Percentiles rank a stretch among this genome's conserved stretches.
Evolutionary conservation across 2,797 vertebrate genomes (phyloP).

Genomic region (Lagorchestes hirsutus): DNA sequence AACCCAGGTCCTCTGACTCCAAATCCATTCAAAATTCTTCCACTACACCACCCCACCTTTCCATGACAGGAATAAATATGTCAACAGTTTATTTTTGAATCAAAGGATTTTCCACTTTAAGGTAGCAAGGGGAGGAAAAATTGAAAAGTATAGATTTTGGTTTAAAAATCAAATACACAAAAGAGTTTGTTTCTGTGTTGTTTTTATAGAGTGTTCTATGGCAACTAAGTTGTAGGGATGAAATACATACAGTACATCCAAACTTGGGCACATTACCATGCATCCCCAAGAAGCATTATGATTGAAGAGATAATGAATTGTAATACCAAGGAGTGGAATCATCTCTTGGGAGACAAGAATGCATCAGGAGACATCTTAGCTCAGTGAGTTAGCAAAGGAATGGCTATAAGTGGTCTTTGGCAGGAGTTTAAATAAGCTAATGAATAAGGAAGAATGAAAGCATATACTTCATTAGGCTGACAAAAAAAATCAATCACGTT

Average conservation of each 20-base stretch:
- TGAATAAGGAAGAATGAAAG: conserved; percentile 77
- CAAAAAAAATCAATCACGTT: conserved; percentile 72
- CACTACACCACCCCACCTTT: neutral
- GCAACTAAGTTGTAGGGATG: conserved; percentile 44
- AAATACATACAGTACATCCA: conserved; percentile 30
- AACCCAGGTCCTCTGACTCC: neutral
- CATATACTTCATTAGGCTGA: conserved; percentile 75
- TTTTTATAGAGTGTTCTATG: conserved; percentile 49
- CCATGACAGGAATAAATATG: neutral
- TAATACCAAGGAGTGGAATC: conserved; percentile 65
- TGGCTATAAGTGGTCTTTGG: conserved; percentile 72
- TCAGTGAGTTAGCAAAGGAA: conserved; percentile 71
- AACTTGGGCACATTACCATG: conserved; percentile 13
- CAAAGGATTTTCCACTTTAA: conserved; percentile 38
- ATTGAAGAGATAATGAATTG: conserved; percentile 73
- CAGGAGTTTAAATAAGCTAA: conserved; percentile 74
- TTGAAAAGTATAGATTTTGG: conserved; percentile 39
- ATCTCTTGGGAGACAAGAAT: conserved; percentile 71
- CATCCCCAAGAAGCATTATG: conserved; percentile 35
- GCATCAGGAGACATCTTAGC: conserved; percentile 70
- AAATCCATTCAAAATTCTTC: neutral
- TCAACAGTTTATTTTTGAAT: conserved; percentile 11
- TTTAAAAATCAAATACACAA: conserved; percentile 31
- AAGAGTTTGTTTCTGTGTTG: neutral
- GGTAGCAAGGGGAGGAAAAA: neutral